Evolutionary conservation across 2,888 invertebrate species (phyloP).

Genomic region (Exocentrus adspersus): DNA sequence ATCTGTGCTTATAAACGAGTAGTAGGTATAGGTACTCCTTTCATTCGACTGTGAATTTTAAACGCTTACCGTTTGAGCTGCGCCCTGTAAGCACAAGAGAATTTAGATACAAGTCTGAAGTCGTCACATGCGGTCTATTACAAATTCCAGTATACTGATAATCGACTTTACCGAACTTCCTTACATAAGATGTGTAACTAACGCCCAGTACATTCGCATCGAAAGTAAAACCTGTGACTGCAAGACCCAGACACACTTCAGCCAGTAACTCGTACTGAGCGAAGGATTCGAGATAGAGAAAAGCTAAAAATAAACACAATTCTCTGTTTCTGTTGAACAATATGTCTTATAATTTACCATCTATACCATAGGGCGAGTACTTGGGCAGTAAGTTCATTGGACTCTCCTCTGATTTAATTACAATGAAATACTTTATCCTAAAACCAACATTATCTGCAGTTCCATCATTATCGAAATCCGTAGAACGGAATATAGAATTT

Average conservation of each 20-base stretch:
- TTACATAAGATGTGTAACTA: too few species aligned
- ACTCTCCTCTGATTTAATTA: constrained; percentile 63
- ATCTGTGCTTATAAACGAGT: too few species aligned
- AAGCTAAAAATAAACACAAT: constrained; percentile 25
- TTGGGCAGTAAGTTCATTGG: constrained; percentile 62
- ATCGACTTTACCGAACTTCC: too few species aligned
- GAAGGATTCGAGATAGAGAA: constrained; percentile 30
- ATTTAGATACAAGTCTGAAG: too few species aligned
- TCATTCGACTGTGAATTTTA: too few species aligned
- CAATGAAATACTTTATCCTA: constrained; percentile 65
- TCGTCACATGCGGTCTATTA: constrained; percentile 58
- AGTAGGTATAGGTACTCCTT: too few species aligned
- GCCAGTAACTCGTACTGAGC: constrained; percentile 63
- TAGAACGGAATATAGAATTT: constrained; percentile 67
- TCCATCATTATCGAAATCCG: constrained; percentile 68
- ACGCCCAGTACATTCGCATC: constrained; percentile 59
- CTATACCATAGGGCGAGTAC: constrained; percentile 53
- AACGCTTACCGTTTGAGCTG: too few species aligned
- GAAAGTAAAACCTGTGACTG: constrained; percentile 67
- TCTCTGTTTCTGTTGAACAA: constrained; percentile 51
- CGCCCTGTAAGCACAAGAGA: too few species aligned
- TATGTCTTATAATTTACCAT: constrained; percentile 59
- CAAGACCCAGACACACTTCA: constrained; percentile 67
- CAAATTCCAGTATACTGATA: constrained; percentile 66
- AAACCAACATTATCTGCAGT: constrained; percentile 68